Conservation (phyloP, 2,113 vertebrate species). For the Plectropomus leopardus region DNA sequence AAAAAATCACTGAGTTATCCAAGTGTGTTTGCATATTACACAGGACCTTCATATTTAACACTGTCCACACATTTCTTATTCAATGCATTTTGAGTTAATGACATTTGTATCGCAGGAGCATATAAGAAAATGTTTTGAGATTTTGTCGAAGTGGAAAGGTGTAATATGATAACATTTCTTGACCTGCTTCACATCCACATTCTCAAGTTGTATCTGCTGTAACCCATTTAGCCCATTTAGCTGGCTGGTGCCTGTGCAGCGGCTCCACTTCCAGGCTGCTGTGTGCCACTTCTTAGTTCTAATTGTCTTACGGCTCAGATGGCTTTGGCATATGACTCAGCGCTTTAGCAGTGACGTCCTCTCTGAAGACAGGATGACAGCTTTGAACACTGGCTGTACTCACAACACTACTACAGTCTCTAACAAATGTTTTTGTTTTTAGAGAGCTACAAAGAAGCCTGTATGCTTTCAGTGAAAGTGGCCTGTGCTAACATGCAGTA, state of each 20-base stretch:
- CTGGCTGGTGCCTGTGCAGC: conserved; percentile 25
- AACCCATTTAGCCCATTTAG: conserved; percentile 13
- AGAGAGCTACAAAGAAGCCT: background rate
- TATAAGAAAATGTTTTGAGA: no score
- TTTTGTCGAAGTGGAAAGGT: no score
- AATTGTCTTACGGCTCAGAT: conserved; percentile 72
- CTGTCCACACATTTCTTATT: background rate
- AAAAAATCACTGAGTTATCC: no score
- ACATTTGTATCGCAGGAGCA: no score
- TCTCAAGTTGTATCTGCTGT: conserved; percentile 10
- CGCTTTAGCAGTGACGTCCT: conserved; percentile 61
- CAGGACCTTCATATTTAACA: background rate
- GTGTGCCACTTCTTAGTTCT: conserved; percentile 59
- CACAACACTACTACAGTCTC: background rate
- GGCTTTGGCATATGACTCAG: conserved; percentile 71
- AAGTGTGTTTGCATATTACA: no score
- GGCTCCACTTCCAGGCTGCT: conserved; percentile 44
- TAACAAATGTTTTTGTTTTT: background rate
- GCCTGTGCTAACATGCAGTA: background rate
- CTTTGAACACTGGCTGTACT: conserved; percentile 11
- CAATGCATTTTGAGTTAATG: no score
- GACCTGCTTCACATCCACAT: background rate
- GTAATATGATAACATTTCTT: background rate
- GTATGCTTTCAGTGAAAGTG: background rate
- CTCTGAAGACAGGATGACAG: conserved; percentile 42